Percentiles rank a stretch among this genome's conserved stretches.
phyloP scores from a whole-genome alignment of 1,140 invertebrate species.

The Macrocentrus cingulum region DNA sequence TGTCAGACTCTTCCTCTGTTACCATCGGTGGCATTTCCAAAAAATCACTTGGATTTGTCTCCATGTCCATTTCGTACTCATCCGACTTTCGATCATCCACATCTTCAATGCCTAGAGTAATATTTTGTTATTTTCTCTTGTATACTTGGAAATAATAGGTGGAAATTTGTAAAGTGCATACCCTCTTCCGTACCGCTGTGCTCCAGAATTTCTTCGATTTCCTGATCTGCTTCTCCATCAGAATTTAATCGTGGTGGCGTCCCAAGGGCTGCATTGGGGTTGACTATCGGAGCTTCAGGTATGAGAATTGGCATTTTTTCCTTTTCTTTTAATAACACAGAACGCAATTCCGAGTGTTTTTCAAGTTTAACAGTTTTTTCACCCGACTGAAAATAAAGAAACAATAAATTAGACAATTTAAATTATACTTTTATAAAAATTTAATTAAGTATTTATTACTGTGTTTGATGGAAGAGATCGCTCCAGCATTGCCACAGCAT shows the following conservation, averaged over 20 bases:
- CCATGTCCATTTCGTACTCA: conserved; percentile 58
- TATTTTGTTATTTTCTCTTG: not conserved
- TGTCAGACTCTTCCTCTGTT: conserved; percentile 43
- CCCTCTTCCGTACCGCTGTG: conserved; percentile 53
- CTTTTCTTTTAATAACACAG: conserved; percentile 46
- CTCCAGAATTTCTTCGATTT: conserved; percentile 50
- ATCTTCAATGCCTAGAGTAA: conserved; percentile 37
- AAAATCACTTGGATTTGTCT: conserved; percentile 56
- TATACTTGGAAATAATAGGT: conserved; percentile 11
- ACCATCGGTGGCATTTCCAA: conserved; percentile 52
- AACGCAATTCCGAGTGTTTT: conserved; percentile 38
- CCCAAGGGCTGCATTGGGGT: conserved; percentile 56
- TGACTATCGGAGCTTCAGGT: conserved; percentile 55
- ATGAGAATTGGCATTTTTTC: conserved; percentile 54
- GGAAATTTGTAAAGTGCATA: conserved; percentile 24
- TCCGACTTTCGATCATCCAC: conserved; percentile 52
- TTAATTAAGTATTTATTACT: not conserved
- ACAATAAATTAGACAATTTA: not conserved
- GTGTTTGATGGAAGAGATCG: conserved; percentile 41
- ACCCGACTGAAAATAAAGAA: conserved; percentile 23
- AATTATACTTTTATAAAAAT: not conserved
- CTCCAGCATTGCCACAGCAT: conserved; percentile 54
- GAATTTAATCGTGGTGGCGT: conserved; percentile 56
- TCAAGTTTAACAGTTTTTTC: conserved; percentile 18
- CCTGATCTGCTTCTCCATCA: conserved; percentile 50